Base-by-base conservation (phyloP, 2,797 vertebrate genomes). In the Harpagifer antarcticus region DNA sequence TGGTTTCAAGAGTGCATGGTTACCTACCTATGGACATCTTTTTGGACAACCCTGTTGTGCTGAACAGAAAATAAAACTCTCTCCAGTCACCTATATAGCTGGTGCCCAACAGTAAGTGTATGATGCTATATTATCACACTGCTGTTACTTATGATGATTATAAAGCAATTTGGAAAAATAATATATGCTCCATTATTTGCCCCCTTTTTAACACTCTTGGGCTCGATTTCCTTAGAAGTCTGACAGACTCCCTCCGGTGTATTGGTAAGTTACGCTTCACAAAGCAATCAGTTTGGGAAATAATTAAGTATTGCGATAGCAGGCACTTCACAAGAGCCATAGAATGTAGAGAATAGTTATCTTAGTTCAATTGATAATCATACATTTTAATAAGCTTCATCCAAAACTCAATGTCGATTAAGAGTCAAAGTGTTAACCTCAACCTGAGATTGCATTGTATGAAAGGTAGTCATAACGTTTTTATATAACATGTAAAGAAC, bases 141-240 rank as follows among this genome's bases (percentile, higher is more conserved):
- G 43, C 63, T 78, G 68, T 75, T 50, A 72, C 45, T 50, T 75
- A 19, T 55, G 47, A 63, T 68, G 50, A 68, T 54, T 60, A 75
- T 70, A 80, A 78, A 63, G 45, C 63, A 56, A 70, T 81, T 60
- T 71, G 55, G 61, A 70, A 54, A 45, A 64, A 72, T 19, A 63
- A 62, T 45, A 71, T 75, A 50, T 72, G 55, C 65, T 48, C 61
- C 33, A 65, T 76, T 76, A 73, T 86, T 83, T 81, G 54, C 20
- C 53, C 52, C 42, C 16, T 5, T 79, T 76, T 83, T 63, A 74
- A 86, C 50, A 56, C 44, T 72, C 53, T 50, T 33, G 19, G 52
- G 20, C 48, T 78, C 9, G 43, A 80, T 78, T 63, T 72, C 44
- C 59, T 52, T 31, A 33, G 52, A 66, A 80, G 40, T 60, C 55